A percentile compares a stretch with the other conserved stretches of the same genome.
These are phyloP conservation scores for Sesia bembeciformis DNA, from an alignment of 2,888 invertebrate genomes.

Conservation along the genomic window DNA sequence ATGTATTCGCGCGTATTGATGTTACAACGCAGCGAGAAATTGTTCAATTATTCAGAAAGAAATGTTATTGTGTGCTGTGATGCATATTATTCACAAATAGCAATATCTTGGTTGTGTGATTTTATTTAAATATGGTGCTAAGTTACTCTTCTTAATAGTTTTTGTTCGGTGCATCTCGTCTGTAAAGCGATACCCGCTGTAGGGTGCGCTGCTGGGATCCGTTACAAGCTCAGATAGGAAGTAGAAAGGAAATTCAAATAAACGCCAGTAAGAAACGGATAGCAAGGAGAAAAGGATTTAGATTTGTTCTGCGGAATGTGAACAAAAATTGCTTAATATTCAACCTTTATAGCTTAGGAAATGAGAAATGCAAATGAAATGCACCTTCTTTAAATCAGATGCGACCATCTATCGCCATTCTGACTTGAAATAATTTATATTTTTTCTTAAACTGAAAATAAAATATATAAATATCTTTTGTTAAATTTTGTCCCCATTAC, in stretches of 20 bases:
- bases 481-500: too few species aligned
- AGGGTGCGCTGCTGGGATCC: constrained; percentile 16
- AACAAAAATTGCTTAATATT: constrained; percentile 13
- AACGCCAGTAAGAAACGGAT: constrained; percentile 31
- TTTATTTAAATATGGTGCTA: too few species aligned
- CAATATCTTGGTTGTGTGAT: too few species aligned
- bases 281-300: constrained; percentile 27
- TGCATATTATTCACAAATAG: too few species aligned
- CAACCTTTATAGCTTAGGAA: constrained; percentile 12
- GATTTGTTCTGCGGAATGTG: background rate
- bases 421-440: too few species aligned
- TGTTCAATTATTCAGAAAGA: too few species aligned
- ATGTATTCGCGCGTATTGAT: too few species aligned
- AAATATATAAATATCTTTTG: too few species aligned
- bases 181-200: constrained; percentile 10
- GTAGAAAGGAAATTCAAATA: constrained; percentile 45
- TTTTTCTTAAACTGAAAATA: too few species aligned
- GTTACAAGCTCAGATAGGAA: constrained; percentile 21
- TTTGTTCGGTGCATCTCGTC: background rate
- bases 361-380: constrained; percentile 22
- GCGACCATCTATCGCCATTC: too few species aligned
- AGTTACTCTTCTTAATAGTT: background rate
- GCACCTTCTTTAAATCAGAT: background rate
- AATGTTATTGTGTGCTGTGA: too few species aligned
- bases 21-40: too few species aligned